phyloP scores from a whole-genome alignment of 2,797 vertebrate genomes.

The Liparis tanakae region DNA sequence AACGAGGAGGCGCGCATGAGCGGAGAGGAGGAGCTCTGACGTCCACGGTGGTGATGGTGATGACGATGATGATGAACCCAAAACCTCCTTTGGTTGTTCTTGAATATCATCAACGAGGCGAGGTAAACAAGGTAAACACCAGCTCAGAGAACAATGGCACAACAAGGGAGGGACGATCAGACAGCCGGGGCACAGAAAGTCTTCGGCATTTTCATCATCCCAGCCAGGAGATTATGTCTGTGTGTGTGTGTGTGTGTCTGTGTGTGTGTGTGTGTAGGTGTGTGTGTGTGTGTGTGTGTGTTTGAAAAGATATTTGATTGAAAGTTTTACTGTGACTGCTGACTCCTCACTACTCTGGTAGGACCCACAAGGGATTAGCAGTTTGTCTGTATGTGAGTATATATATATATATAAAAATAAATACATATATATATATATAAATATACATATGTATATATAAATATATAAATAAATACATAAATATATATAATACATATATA shows the following conservation, averaged over 20 bases:
- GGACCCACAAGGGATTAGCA: too few relatives aligned
- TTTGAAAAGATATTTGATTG: too few relatives aligned
- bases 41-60: constrained; percentile 18
- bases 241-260: background rate
- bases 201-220: background rate
- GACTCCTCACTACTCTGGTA: too few relatives aligned
- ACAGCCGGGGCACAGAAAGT: background rate
- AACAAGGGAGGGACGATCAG: background rate
- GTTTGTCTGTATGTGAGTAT: too few relatives aligned
- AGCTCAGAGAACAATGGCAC: background rate
- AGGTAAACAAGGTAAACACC: background rate
- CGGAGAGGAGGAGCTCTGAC: constrained; percentile 9
- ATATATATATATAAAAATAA: too few relatives aligned
- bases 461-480: too few relatives aligned
- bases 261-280: too few relatives aligned
- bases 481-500: too few relatives aligned
- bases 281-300: too few relatives aligned
- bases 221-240: background rate
- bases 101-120: background rate
- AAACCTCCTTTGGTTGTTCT: background rate
- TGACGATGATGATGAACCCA: background rate
- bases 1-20: constrained; percentile 27
- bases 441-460: too few relatives aligned
- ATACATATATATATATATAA: too few relatives aligned
- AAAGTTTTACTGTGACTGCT: too few relatives aligned